A percentile compares a stretch with the other conserved stretches of the same genome.
Evolutionary conservation across 1,140 invertebrate genomes (phyloP).

Genomic region (Vanessa tameamea): DNA sequence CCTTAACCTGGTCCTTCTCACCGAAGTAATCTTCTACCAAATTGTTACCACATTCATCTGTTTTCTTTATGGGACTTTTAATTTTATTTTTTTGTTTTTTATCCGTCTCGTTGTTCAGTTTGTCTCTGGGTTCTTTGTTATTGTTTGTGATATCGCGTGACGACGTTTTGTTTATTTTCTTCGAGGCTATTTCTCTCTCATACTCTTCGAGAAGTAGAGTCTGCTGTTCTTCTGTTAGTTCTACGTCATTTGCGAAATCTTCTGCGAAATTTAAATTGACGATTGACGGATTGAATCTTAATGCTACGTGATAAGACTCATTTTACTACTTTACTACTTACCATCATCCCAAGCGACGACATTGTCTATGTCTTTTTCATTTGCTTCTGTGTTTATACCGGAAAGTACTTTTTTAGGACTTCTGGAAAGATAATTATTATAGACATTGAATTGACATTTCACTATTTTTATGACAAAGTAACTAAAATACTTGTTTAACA

Average conservation of each 20-base stretch:
- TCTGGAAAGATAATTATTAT: conserved; percentile 46
- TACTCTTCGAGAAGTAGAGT: conserved; percentile 82
- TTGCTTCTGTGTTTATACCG: conserved; percentile 49
- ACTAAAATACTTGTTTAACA: too few species aligned
- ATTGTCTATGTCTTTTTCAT: conserved; percentile 53
- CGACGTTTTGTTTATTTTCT: conserved; percentile 48
- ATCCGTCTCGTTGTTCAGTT: conserved; percentile 53
- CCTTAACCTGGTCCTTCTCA: conserved; percentile 67
- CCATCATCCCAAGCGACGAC: conserved; percentile 70
- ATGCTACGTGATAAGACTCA: conserved; percentile 17
- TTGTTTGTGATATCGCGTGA: conserved; percentile 59
- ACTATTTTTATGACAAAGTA: too few species aligned
- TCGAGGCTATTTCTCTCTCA: conserved; percentile 74
- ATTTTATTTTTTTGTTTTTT: conserved; percentile 55
- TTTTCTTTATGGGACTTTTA: conserved; percentile 63
- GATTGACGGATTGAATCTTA: conserved; percentile 32
- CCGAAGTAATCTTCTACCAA: conserved; percentile 79
- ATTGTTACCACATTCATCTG: conserved; percentile 66
- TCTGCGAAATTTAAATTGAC: conserved; percentile 60
- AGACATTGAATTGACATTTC: background rate
- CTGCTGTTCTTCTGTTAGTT: conserved; percentile 83
- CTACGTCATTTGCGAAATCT: conserved; percentile 82
- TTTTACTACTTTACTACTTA: conserved; percentile 47
- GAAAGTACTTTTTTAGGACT: conserved; percentile 68
- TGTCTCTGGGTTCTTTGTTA: conserved; percentile 51